phyloP scores from a whole-genome alignment of 2,797 vertebrate genomes.

The Sandelia bainsii region DNA sequence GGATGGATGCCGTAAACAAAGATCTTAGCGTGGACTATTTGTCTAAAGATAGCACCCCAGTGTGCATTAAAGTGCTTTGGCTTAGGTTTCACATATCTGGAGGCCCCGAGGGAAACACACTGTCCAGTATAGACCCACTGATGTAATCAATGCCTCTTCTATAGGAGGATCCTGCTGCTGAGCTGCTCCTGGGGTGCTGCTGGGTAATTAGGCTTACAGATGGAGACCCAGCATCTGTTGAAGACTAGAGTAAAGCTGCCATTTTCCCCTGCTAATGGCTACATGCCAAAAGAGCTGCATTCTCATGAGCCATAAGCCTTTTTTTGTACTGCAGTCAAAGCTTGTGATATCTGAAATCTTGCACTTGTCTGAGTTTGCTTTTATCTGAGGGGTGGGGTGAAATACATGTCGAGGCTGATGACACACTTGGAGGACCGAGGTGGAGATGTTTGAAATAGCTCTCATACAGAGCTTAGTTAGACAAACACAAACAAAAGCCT shows the following conservation, averaged over 20 bases:
- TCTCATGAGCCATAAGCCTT: slow-evolving; percentile 43
- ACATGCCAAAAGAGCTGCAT: slow-evolving; percentile 47
- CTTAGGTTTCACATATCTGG: slow-evolving; percentile 57
- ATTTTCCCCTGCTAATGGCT: slow-evolving; percentile 55
- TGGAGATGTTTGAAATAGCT: slow-evolving; percentile 69
- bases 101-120: slow-evolving; percentile 36
- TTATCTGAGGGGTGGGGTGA: slow-evolving; percentile 16
- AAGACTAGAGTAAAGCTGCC: slow-evolving; percentile 56
- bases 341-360: slow-evolving; percentile 14
- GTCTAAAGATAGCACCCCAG: slow-evolving; percentile 61
- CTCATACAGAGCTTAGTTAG: slow-evolving; percentile 64
- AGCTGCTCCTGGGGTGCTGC: slow-evolving; percentile 66
- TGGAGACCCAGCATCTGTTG: slow-evolving; percentile 73
- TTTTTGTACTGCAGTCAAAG: slow-evolving; percentile 28
- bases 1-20: not conserved
- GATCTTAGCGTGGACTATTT: slow-evolving; percentile 30
- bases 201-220: slow-evolving; percentile 75
- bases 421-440: slow-evolving; percentile 48
- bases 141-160: slow-evolving; percentile 72
- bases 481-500: slow-evolving; percentile 64
- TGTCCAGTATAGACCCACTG: slow-evolving; percentile 59
- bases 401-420: slow-evolving; percentile 51
- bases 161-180: slow-evolving; percentile 66
- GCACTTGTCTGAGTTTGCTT: not conserved
- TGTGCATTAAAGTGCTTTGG: slow-evolving; percentile 51